These are phyloP conservation scores for Babylonia areolata DNA, from an alignment of 1,140 invertebrate genomes.

Conservation along the genomic window DNA sequence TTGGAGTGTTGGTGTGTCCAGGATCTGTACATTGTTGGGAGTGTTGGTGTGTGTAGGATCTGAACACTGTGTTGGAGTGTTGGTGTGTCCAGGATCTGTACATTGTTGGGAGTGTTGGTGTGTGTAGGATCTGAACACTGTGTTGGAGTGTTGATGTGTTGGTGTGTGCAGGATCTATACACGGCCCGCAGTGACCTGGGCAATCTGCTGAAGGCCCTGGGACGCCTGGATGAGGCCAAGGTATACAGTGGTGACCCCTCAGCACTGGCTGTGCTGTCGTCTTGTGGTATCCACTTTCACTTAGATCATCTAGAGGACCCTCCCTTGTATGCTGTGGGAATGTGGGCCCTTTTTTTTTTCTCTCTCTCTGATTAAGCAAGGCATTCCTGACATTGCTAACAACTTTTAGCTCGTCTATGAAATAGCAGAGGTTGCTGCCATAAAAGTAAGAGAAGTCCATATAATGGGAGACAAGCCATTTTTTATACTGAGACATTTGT, in stretches of 20 bases:
- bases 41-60: too few species aligned
- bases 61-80: too few species aligned
- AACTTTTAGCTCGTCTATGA: not conserved
- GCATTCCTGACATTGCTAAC: constrained; percentile 36
- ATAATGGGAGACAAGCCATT: too few species aligned
- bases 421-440: constrained; percentile 4
- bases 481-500: too few species aligned
- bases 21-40: too few species aligned
- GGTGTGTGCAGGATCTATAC: constrained; percentile 93
- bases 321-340: not conserved
- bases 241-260: constrained; percentile 80
- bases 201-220: constrained; percentile 99
- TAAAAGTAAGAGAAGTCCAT: too few species aligned
- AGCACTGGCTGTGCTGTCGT: not conserved
- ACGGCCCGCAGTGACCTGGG: constrained; percentile 99
- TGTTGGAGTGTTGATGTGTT: constrained; percentile 56
- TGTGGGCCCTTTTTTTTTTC: not conserved
- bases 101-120: too few species aligned
- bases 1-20: too few species aligned
- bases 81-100: too few species aligned
- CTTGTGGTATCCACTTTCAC: not conserved
- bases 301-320: not conserved
- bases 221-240: constrained; percentile 99
- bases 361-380: not conserved
- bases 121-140: too few species aligned